Conservation (phyloP, 2,888 invertebrate species). For the Pimpla rufipes region DNA sequence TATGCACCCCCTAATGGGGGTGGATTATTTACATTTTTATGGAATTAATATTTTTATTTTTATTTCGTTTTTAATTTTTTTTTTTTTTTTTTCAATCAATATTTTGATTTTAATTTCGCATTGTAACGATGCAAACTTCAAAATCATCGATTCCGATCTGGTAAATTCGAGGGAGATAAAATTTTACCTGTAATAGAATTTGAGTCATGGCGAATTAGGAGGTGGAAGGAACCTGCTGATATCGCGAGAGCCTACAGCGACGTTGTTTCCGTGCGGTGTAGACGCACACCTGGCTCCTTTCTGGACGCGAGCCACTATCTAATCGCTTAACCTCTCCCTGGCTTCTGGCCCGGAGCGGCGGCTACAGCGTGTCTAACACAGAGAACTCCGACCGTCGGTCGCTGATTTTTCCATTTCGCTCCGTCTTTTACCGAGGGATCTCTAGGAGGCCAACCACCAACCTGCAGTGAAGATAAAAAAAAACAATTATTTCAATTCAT, state of each 20-base stretch:
- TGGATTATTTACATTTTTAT: too few species aligned
- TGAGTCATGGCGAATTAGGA: slow-evolving; percentile 26
- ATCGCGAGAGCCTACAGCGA: slow-evolving; percentile 35
- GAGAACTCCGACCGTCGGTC: slow-evolving; percentile 63
- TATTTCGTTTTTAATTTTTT: too few species aligned
- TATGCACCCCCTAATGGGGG: too few species aligned
- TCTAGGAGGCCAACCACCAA: neutral
- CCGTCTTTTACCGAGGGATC: neutral
- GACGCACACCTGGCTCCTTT: slow-evolving; percentile 70
- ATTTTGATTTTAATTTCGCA: too few species aligned
- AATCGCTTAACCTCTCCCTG: slow-evolving; percentile 82
- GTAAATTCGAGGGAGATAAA: slow-evolving; percentile 32
- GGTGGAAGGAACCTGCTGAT: slow-evolving; percentile 24
- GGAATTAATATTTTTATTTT: too few species aligned
- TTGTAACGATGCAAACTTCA: too few species aligned
- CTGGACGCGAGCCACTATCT: slow-evolving; percentile 82
- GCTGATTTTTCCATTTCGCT: slow-evolving; percentile 54
- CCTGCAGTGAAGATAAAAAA: neutral
- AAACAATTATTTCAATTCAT: too few species aligned
- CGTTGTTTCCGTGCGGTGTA: slow-evolving; percentile 33
- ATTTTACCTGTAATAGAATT: neutral
- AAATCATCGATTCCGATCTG: too few species aligned
- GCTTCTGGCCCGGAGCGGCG: slow-evolving; percentile 78
- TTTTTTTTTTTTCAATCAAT: too few species aligned
- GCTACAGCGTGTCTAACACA: slow-evolving; percentile 79